Evolutionary conservation across 2,888 invertebrate species (phyloP).

Genomic region (Alsophila aescularia): DNA sequence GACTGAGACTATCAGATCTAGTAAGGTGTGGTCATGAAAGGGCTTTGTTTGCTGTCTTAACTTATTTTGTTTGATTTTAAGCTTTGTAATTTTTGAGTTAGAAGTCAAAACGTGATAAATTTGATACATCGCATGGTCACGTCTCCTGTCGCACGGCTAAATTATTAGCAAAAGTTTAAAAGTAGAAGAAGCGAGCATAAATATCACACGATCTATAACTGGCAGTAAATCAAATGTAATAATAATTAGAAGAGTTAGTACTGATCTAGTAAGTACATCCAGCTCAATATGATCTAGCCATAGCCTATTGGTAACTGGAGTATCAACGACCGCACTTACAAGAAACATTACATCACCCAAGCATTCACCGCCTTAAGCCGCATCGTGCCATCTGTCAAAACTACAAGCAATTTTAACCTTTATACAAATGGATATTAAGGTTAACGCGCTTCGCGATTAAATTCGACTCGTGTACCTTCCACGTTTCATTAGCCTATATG

Average conservation of each 20-base stretch:
- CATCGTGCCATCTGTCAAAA: slow-evolving; percentile 34
- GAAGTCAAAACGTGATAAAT: too few species aligned
- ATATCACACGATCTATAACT: too few species aligned
- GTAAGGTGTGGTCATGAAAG: too few species aligned
- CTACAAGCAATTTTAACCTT: slow-evolving; percentile 23
- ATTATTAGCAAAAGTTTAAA: too few species aligned
- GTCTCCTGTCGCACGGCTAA: too few species aligned
- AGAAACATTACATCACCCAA: slow-evolving; percentile 54
- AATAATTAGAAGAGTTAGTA: not conserved
- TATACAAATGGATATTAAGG: slow-evolving; percentile 3
- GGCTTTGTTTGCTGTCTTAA: too few species aligned
- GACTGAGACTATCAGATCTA: too few species aligned
- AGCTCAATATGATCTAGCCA: not conserved
- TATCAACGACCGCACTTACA: slow-evolving; percentile 42
- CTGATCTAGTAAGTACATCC: not conserved
- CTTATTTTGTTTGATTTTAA: too few species aligned
- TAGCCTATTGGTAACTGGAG: slow-evolving; percentile 8
- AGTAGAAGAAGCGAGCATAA: too few species aligned
- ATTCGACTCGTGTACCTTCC: not conserved
- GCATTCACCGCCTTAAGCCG: slow-evolving; percentile 47
- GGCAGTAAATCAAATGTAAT: not conserved
- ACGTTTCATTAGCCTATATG: slow-evolving; percentile 8
- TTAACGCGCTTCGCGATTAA: not conserved
- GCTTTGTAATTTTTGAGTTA: too few species aligned
- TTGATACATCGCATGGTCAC: too few species aligned